Percentiles rank a stretch among this genome's conserved stretches.
These are phyloP conservation scores for Clostera curtula DNA, from an alignment of 2,888 invertebrate species.

Conservation along the genomic window DNA sequence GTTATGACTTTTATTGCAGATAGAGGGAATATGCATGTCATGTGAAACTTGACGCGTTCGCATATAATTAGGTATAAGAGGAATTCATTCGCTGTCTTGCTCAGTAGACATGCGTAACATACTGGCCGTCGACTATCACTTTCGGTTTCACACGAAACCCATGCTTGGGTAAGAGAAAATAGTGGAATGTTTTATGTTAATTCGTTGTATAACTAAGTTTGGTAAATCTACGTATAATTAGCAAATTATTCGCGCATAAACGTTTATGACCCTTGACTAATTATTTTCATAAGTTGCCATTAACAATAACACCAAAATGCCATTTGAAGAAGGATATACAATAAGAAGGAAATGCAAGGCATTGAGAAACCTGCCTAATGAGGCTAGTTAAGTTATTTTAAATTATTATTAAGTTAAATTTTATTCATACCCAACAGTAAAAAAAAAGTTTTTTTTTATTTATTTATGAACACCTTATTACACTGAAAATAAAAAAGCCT, in stretches of 20 bases:
- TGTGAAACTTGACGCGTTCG: constrained; percentile 7
- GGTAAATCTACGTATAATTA: constrained; percentile 17
- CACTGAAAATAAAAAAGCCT: too few relatives aligned
- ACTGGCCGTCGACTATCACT: constrained; percentile 18
- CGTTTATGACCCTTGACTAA: constrained; percentile 23
- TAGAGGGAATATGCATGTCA: constrained; percentile 11
- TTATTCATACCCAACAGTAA: too few relatives aligned
- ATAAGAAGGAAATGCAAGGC: too few relatives aligned
- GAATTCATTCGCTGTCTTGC: constrained; percentile 11
- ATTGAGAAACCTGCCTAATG: too few relatives aligned
- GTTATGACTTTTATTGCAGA: constrained; percentile 11
- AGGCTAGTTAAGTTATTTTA: too few relatives aligned
- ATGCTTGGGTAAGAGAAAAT: constrained; percentile 12
- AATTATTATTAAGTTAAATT: too few relatives aligned
- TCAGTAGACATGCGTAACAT: constrained; percentile 12
- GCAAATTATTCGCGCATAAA: constrained; percentile 21
- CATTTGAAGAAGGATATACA: too few relatives aligned
- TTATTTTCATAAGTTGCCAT: constrained; percentile 13
- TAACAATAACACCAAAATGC: too few relatives aligned
- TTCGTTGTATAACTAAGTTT: constrained; percentile 3
- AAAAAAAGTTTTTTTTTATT: too few relatives aligned
- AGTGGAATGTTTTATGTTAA: constrained; percentile 2
- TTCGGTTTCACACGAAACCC: constrained; percentile 18
- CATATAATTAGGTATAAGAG: constrained; percentile 19
- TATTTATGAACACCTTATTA: too few relatives aligned